These are phyloP conservation scores for Hippocampus abdominalis DNA, from an alignment of 2,113 vertebrate genomes.

Conservation along the genomic window DNA sequence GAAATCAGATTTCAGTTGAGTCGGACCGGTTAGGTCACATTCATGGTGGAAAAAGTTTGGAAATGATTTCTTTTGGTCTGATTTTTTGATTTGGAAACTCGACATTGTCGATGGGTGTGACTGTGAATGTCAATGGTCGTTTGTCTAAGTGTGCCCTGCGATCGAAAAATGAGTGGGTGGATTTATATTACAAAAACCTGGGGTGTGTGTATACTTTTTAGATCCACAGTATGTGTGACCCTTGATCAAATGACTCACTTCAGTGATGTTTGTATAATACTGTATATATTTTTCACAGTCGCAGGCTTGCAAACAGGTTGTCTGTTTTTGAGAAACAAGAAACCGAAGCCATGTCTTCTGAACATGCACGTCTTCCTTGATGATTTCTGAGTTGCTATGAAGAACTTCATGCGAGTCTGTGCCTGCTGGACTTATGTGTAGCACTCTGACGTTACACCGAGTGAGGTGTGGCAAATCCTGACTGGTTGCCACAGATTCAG, in stretches of 20 bases:
- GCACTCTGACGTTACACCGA: neutral
- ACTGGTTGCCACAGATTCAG: neutral
- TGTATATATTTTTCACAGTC: neutral
- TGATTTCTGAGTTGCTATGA: neutral
- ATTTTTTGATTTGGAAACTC: too few species aligned
- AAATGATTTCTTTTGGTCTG: too few species aligned
- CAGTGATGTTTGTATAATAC: neutral
- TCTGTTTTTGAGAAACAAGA: neutral
- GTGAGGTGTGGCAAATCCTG: neutral
- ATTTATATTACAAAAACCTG: too few species aligned
- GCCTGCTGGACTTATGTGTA: neutral
- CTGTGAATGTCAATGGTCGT: too few species aligned
- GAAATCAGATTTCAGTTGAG: neutral
- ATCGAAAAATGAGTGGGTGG: too few species aligned
- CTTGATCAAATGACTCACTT: neutral
- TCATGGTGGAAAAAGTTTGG: too few species aligned
- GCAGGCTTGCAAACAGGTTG: neutral
- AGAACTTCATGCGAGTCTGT: conserved; percentile 2
- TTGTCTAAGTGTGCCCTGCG: too few species aligned
- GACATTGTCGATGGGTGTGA: too few species aligned
- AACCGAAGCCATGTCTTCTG: neutral
- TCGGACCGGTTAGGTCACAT: neutral
- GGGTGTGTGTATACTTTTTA: neutral
- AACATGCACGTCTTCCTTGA: neutral
- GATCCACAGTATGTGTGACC: neutral